Conservation (phyloP, 2,113 vertebrate genomes). For the Bostrychus sinensis region DNA sequence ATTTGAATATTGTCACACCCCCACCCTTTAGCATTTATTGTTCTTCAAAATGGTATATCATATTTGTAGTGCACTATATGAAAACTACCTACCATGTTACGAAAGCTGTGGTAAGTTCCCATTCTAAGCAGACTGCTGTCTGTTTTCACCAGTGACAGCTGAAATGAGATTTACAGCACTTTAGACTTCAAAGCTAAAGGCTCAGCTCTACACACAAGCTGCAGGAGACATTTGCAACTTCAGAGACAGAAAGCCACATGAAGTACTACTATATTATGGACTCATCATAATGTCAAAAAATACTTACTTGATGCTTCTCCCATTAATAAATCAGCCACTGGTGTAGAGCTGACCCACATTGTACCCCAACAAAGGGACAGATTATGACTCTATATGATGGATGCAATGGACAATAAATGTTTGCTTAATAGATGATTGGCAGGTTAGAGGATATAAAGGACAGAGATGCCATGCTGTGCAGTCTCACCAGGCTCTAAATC, state of each 20-base stretch:
- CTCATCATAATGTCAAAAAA: no score
- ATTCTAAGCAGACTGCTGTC: neutral
- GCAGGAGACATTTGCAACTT: slow-evolving; percentile 5
- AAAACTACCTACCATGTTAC: neutral
- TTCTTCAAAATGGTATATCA: no score
- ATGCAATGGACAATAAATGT: no score
- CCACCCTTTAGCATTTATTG: no score
- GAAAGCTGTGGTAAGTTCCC: neutral
- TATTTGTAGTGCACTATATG: no score
- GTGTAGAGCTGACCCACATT: slow-evolving; percentile 12
- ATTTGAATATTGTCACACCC: no score
- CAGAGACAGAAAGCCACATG: no score
- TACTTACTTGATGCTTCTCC: no score
- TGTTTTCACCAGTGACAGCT: slow-evolving; percentile 7
- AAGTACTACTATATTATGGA: no score
- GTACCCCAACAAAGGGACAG: slow-evolving; percentile 44
- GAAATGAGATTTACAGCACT: slow-evolving; percentile 12
- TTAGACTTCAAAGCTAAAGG: slow-evolving; percentile 5
- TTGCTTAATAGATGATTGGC: no score
- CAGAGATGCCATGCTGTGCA: slow-evolving; percentile 18
- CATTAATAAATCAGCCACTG: no score
- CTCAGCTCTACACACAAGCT: neutral
- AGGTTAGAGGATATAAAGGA: slow-evolving; percentile 41
- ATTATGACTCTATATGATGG: no score
- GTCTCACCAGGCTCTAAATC: slow-evolving; percentile 39